A percentile compares a stretch with the other conserved stretches of the same genome.
Evolutionary conservation across 2,888 invertebrate species (phyloP).

Genomic region (Pyrocoelia pectoralis): DNA sequence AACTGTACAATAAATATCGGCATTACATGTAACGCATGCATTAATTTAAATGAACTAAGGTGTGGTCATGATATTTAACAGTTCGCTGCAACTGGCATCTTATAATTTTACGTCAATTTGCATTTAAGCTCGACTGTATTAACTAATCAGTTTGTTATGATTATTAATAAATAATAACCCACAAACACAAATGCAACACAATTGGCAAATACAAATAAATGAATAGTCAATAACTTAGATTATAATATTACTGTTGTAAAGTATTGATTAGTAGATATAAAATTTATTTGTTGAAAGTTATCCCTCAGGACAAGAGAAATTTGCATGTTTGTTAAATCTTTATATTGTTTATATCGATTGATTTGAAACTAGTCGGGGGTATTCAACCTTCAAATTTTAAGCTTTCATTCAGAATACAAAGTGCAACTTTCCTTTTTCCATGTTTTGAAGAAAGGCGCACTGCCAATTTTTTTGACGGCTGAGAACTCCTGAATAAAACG

Average conservation of each 20-base stretch:
- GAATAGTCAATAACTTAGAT: constrained; percentile 29
- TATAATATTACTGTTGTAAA: constrained; percentile 29
- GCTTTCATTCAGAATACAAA: too few relatives aligned
- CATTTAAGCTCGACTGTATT: not conserved
- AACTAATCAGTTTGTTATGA: too few relatives aligned
- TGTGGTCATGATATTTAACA: not conserved
- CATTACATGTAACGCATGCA: not conserved
- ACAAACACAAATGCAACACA: not conserved
- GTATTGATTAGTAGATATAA: constrained; percentile 18
- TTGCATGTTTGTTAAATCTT: not conserved
- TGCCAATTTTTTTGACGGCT: too few relatives aligned
- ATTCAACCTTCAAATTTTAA: too few relatives aligned
- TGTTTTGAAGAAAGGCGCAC: too few relatives aligned
- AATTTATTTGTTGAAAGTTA: not conserved
- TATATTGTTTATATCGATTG: not conserved
- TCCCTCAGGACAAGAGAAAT: not conserved
- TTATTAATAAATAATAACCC: not conserved
- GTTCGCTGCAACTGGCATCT: not conserved
- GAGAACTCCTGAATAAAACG: not conserved
- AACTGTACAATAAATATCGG: not conserved
- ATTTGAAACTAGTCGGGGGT: not conserved
- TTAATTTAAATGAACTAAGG: not conserved
- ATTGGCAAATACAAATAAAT: constrained; percentile 14
- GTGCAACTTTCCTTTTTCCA: too few relatives aligned
- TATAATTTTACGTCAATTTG: not conserved